Conservation (phyloP, 1,140 invertebrate species). For the Drosophila navojoa region DNA sequence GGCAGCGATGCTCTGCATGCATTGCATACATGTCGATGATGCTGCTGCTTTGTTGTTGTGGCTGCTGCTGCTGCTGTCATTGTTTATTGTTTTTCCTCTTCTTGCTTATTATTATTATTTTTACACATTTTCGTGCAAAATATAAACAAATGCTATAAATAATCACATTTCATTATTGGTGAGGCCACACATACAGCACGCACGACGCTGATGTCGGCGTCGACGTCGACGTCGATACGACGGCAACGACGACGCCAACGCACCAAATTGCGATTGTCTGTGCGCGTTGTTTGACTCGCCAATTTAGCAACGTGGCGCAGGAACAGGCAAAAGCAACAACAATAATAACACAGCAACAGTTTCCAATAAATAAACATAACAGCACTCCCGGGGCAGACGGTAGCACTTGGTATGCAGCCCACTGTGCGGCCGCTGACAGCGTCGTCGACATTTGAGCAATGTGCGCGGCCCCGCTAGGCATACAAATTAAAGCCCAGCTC, state of each 20-base stretch:
- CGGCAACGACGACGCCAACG: conserved; percentile 12
- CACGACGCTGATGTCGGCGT: conserved; percentile 20
- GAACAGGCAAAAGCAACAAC: neutral
- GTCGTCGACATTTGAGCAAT: conserved; percentile 77
- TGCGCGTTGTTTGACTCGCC: conserved; percentile 51
- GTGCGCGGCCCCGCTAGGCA: conserved; percentile 56
- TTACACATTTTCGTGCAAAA: conserved; percentile 63
- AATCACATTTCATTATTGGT: conserved; percentile 44
- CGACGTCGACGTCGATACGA: neutral
- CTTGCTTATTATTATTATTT: conserved; percentile 33
- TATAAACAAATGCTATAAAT: conserved; percentile 82
- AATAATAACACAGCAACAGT: conserved; percentile 35
- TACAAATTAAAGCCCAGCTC: conserved; percentile 61
- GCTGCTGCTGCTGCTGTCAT: conserved; percentile 11
- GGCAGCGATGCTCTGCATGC: neutral
- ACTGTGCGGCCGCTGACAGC: conserved; percentile 73
- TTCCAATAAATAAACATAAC: conserved; percentile 78
- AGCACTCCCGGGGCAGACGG: conserved; percentile 51
- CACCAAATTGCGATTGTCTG: conserved; percentile 42
- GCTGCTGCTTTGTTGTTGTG: conserved; percentile 17
- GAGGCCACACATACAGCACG: conserved; percentile 55
- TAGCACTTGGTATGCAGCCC: conserved; percentile 69
- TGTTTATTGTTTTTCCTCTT: conserved; percentile 18
- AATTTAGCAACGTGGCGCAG: conserved; percentile 61
- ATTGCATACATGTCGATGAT: conserved; percentile 7